Conservation (phyloP, 1,140 invertebrate species). For the Colletes gigas region DNA sequence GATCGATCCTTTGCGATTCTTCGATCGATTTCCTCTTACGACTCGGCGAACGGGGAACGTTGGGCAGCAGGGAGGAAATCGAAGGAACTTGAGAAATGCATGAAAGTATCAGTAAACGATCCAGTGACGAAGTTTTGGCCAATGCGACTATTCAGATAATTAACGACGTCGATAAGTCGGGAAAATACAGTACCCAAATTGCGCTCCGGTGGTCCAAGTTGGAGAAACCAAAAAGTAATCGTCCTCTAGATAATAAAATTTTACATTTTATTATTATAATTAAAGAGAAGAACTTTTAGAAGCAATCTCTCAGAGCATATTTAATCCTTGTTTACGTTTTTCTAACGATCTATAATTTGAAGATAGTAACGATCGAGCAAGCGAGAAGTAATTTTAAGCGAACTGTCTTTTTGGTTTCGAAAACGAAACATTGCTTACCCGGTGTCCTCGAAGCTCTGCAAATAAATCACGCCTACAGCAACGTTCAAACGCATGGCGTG, state of each 20-base stretch:
- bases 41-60: background rate
- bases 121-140: background rate
- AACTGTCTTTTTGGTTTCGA: background rate
- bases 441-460: background rate
- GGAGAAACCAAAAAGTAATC: slow-evolving; percentile 2
- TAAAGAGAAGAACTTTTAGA: no score
- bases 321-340: background rate
- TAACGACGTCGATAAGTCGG: no score
- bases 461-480: slow-evolving; percentile 1
- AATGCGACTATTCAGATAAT: background rate
- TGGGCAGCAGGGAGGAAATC: slow-evolving; percentile 36
- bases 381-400: no score
- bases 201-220: background rate
- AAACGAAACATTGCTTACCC: slow-evolving; percentile 1
- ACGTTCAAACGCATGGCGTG: background rate
- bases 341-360: background rate
- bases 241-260: no score
- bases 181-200: background rate
- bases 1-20: background rate
- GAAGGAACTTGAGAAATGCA: background rate
- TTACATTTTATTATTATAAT: no score
- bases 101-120: background rate
- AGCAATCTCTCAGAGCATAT: no score
- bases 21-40: slow-evolving; percentile 5
- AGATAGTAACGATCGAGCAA: no score